Evolutionary conservation across 30 jellyfish, hydroid and myxozoan genomes (phyloP).

Genomic region (Catostylus mosaicus): DNA sequence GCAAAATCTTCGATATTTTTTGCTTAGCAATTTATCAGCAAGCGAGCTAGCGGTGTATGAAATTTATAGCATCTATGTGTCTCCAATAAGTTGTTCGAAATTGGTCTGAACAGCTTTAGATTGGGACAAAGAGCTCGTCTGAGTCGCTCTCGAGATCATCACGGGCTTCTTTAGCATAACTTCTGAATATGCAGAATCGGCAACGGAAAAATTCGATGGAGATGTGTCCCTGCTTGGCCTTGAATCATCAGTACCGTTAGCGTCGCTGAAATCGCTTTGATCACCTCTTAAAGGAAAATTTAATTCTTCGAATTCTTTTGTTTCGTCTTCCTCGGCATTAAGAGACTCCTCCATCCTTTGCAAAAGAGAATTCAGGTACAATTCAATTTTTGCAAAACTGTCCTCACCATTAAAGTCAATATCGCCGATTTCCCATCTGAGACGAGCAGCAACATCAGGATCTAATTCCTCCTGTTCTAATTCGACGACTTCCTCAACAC

Average conservation of each 20-base stretch:
- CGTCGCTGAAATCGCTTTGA: neutral
- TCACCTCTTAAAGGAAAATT: no score
- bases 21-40: no score
- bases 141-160: slow-evolving; percentile 13
- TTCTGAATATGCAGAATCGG: slow-evolving; percentile 26
- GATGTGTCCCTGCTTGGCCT: slow-evolving; percentile 6
- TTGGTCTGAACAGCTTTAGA: slow-evolving; percentile 14
- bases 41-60: neutral
- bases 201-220: slow-evolving; percentile 7
- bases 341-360: slow-evolving; percentile 13
- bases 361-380: slow-evolving; percentile 51
- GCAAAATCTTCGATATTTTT: neutral
- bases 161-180: slow-evolving; percentile 1
- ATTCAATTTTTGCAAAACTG: slow-evolving; percentile 70
- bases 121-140: slow-evolving; percentile 5
- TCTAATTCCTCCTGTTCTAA: neutral
- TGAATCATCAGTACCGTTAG: neutral
- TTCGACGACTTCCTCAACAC: neutral
- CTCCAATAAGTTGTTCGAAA: neutral
- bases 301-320: neutral
- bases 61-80: neutral
- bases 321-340: neutral
- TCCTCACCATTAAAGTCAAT: slow-evolving; percentile 90
- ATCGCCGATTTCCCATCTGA: slow-evolving; percentile 79
- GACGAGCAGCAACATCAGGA: slow-evolving; percentile 66